A percentile compares a stretch with the other conserved stretches of the same genome.
Evolutionary conservation across 2,113 vertebrate species (phyloP).

Genomic region (Alethe castanea): DNA sequence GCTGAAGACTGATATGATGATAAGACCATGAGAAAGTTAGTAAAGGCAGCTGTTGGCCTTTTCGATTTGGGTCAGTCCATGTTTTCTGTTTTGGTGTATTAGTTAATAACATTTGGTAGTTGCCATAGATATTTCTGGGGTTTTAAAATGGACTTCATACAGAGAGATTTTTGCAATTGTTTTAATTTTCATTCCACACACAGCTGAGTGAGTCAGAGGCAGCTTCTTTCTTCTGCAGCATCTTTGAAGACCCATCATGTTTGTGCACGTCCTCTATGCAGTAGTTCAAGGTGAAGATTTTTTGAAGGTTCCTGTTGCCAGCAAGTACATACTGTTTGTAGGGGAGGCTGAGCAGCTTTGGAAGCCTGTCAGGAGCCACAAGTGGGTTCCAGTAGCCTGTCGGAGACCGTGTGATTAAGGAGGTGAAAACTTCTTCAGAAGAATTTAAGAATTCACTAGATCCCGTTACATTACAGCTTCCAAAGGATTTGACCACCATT

Average conservation of each 20-base stretch:
- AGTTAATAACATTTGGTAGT: not conserved
- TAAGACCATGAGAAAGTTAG: not conserved
- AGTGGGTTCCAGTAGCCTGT: not conserved
- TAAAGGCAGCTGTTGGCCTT: not conserved
- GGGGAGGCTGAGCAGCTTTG: not conserved
- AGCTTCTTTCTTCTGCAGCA: not conserved
- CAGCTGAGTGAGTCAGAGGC: not conserved
- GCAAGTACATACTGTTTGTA: rapidly evolving
- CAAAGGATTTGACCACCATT: not conserved
- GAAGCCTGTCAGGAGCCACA: not conserved
- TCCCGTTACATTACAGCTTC: not conserved
- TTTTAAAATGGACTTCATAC: not conserved
- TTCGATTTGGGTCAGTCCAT: not conserved
- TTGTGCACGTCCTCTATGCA: not conserved
- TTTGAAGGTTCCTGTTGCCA: not conserved
- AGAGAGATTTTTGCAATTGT: not conserved
- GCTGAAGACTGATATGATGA: not conserved
- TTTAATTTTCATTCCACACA: not conserved
- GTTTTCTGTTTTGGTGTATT: not conserved
- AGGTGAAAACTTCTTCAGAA: not conserved
- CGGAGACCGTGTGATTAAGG: not conserved
- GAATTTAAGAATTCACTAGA: not conserved
- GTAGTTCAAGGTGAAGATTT: not conserved
- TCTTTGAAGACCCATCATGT: not conserved
- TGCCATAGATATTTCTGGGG: not conserved